Conservation (phyloP, 2,888 invertebrate species). For the Aphidius colemani region DNA sequence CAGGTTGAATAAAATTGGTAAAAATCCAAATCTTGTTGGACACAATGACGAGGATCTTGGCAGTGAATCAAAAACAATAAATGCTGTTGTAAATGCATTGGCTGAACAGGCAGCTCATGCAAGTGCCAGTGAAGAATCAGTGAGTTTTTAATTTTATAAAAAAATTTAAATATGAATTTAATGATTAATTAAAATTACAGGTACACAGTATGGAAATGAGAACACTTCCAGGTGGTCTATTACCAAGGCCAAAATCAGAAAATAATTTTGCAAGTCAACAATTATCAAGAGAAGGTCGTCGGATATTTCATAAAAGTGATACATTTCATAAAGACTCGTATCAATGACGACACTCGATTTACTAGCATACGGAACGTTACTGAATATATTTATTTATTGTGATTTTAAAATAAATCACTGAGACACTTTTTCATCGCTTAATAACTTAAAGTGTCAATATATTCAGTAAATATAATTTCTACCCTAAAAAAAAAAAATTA, state of each 20-base stretch:
- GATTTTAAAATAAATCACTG: not conserved
- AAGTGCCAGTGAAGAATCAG: slow-evolving; percentile 77
- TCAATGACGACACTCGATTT: slow-evolving; percentile 77
- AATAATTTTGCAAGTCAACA: slow-evolving; percentile 75
- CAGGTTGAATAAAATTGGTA: slow-evolving; percentile 95
- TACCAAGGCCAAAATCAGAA: slow-evolving; percentile 82
- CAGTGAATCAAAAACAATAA: slow-evolving; percentile 82
- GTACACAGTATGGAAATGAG: slow-evolving; percentile 72
- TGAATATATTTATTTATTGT: slow-evolving; percentile 45
- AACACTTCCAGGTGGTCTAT: slow-evolving; percentile 66
- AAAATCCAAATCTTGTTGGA: slow-evolving; percentile 89
- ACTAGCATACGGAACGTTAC: slow-evolving; percentile 64
- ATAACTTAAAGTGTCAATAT: slow-evolving; percentile 4
- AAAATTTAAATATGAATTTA: not conserved
- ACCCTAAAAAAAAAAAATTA: too few species aligned
- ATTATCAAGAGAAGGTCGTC: slow-evolving; percentile 61
- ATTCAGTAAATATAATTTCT: too few species aligned
- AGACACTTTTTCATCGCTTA: slow-evolving; percentile 1
- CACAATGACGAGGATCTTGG: slow-evolving; percentile 76
- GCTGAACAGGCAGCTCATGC: slow-evolving; percentile 89
- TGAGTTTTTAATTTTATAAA: slow-evolving; percentile 47
- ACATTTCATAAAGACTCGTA: slow-evolving; percentile 75
- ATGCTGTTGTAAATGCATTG: slow-evolving; percentile 89
- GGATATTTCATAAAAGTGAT: slow-evolving; percentile 77
- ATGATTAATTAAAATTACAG: slow-evolving; percentile 56